Percentiles rank a stretch among this genome's conserved stretches.
Conservation (phyloP, 2,888 invertebrate species). For the Tridacna crocea region DNA sequence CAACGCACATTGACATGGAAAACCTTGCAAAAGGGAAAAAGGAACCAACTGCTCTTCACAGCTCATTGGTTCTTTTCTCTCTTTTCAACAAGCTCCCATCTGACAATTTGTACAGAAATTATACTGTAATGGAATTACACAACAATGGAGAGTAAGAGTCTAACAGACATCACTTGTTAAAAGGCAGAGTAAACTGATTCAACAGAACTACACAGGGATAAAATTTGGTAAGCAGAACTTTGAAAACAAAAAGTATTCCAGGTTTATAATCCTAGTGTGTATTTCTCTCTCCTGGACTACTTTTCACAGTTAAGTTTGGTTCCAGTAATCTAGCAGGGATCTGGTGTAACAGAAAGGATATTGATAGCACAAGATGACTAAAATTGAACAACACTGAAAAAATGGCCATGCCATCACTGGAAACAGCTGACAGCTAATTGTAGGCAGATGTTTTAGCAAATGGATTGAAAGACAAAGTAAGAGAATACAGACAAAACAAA, state of each 20-base stretch:
- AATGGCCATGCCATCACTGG: conserved; percentile 16
- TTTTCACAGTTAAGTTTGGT: conserved; percentile 39
- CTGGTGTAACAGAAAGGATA: conserved; percentile 52
- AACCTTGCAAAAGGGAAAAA: too few relatives aligned
- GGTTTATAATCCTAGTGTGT: background rate
- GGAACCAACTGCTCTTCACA: too few relatives aligned
- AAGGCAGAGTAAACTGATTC: conserved; percentile 8
- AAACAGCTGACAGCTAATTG: background rate
- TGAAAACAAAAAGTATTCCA: background rate
- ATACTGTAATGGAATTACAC: background rate
- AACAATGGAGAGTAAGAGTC: background rate
- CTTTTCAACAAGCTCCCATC: too few relatives aligned
- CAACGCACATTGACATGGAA: too few relatives aligned
- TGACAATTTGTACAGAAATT: too few relatives aligned
- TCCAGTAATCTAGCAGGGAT: conserved; percentile 51
- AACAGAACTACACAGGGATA: conserved; percentile 19
- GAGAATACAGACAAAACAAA: too few relatives aligned
- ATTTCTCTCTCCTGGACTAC: conserved; percentile 6
- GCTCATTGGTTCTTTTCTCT: too few relatives aligned
- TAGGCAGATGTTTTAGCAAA: too few relatives aligned
- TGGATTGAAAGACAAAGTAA: too few relatives aligned
- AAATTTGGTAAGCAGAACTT: conserved; percentile 9
- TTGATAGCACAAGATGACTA: conserved; percentile 17
- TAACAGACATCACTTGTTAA: background rate
- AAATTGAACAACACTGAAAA: conserved; percentile 23